These are phyloP conservation scores for Aptenodytes patagonicus DNA, from an alignment of 2,113 vertebrate genomes.

Conservation along the genomic window DNA sequence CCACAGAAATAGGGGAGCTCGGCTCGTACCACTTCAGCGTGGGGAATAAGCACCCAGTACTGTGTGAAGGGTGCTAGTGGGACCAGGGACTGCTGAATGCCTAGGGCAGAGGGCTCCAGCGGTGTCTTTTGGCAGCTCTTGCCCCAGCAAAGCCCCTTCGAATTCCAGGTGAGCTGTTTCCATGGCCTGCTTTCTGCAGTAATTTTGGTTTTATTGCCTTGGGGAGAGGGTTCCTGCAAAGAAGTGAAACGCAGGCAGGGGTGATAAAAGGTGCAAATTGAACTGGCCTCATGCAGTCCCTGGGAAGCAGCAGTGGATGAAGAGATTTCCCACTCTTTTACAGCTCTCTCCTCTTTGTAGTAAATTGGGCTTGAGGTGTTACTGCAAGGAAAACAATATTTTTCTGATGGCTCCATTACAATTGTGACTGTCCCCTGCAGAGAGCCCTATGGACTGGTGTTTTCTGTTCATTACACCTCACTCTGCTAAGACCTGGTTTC, in stretches of 20 bases:
- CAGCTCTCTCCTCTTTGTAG: conserved; percentile 1
- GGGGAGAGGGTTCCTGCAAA: conserved; percentile 18
- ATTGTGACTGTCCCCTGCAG: conserved; percentile 1
- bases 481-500: conserved; percentile 27
- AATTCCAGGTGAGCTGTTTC: neutral
- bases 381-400: conserved; percentile 54
- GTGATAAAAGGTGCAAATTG: conserved; percentile 67
- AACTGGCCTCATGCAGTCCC: conserved; percentile 49
- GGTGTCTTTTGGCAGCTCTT: neutral
- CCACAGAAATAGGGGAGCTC: accelerated
- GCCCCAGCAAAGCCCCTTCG: neutral
- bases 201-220: conserved; percentile 58
- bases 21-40: neutral
- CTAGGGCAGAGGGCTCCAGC: neutral
- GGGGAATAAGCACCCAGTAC: neutral
- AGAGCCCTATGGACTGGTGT: conserved; percentile 15
- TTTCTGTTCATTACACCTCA: conserved; percentile 59
- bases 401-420: conserved; percentile 38
- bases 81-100: neutral
- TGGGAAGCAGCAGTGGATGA: conserved; percentile 32
- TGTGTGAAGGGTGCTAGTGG: neutral
- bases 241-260: neutral
- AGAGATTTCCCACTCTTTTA: conserved; percentile 18
- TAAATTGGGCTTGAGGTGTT: conserved; percentile 52
- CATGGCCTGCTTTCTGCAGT: neutral